Evolutionary conservation across 2,113 vertebrate species (phyloP), one percentile per base, ranked within the genome.

Genomic region (Platysternon megacephalum): DNA sequence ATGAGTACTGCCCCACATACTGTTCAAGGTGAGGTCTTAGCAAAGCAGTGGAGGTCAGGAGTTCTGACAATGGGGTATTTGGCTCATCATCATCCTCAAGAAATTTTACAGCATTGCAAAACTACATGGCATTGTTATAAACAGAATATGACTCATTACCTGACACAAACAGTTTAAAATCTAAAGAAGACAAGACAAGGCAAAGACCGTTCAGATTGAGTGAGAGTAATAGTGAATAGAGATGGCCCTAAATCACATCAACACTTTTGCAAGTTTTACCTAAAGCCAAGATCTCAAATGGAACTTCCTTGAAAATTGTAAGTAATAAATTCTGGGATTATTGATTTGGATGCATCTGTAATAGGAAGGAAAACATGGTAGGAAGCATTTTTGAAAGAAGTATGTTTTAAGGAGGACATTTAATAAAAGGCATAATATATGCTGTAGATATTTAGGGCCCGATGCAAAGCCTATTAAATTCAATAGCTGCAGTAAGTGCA

Each of bases 51-150:
- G 2, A 8, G 84, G 7, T 48, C 32, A 52, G 51, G n/a, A 56
- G 85, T 81, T 78, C 32, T 72, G 16, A 17, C 1, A 14, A 86
- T 7, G 12, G 26, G 82, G 6, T 72, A 11, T 17, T 0, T n/a
- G 49, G 14, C 5, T 32, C 32, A 5, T 74, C 79, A 24, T 1
- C 12, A 13, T 1, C 1, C 19, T 4, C 1, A 79, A 91, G 5
- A 82, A 12, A 82, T 72, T 86, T 26, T 21, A 58, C 8, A 11
- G 22, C 9, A 61, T 82, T 7, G n/a, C 13, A 85, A 52, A 86
- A 24, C 10, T 44, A 78, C 3, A 26, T 46, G 13, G 22, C 13
- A 65, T 19, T 2, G 1, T 3, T 44, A 44, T 7, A 46, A 46
- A 46, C 24, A 46, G 24, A 78, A 78, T 14, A 78, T 78, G 74